phyloP scores from a whole-genome alignment of 1,140 invertebrate genomes.

The Trichonephila clavata region DNA sequence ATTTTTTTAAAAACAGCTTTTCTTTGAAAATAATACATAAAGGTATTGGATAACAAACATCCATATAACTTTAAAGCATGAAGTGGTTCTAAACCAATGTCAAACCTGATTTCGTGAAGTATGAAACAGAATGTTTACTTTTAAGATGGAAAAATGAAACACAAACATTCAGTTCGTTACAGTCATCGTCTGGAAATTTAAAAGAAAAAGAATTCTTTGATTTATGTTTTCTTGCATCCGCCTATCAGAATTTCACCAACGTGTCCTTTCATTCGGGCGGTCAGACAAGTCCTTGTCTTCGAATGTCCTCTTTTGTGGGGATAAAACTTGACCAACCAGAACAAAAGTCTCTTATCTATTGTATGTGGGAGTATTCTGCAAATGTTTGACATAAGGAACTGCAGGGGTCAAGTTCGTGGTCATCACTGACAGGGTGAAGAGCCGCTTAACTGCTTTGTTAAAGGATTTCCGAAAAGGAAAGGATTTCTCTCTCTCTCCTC shows the following conservation, averaged over 20 bases:
- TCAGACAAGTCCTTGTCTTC: conserved; percentile 12
- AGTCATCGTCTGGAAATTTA: too few species aligned
- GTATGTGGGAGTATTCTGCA: conserved; percentile 29
- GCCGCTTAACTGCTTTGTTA: conserved; percentile 33
- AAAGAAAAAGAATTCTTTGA: too few species aligned
- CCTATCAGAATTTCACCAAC: background rate
- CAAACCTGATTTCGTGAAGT: too few species aligned
- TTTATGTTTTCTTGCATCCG: background rate
- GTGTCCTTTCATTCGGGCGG: background rate
- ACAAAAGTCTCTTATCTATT: conserved; percentile 54
- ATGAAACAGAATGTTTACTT: too few species aligned
- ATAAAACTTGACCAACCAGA: conserved; percentile 4
- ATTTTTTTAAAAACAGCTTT: too few species aligned
- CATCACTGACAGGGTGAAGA: conserved; percentile 56
- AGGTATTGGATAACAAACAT: too few species aligned
- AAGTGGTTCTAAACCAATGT: too few species aligned
- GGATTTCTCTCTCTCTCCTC: background rate
- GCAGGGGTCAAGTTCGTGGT: conserved; percentile 63
- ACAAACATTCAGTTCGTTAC: too few species aligned
- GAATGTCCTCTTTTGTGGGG: background rate
- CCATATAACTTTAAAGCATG: too few species aligned
- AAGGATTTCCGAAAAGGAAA: background rate
- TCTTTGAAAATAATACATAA: too few species aligned
- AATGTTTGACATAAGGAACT: conserved; percentile 4
- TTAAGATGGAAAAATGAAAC: too few species aligned